These are phyloP conservation scores for Tachysurus fulvidraco DNA, from an alignment of 2,113 vertebrate genomes.

Conservation along the genomic window DNA sequence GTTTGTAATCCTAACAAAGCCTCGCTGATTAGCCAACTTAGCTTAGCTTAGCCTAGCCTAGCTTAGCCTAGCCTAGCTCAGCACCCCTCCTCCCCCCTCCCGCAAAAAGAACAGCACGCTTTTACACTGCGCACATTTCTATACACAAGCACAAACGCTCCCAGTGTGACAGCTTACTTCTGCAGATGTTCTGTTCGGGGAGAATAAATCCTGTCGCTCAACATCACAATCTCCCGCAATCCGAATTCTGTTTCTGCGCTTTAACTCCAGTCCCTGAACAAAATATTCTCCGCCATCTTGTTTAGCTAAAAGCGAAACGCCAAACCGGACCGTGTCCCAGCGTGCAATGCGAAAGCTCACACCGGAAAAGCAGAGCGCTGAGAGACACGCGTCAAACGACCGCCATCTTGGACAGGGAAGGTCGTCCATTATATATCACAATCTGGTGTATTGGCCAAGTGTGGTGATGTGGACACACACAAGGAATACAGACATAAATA, in stretches of 20 bases:
- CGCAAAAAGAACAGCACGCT: background rate
- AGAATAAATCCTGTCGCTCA: constrained; percentile 44
- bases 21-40: background rate
- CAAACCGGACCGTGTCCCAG: constrained; percentile 64
- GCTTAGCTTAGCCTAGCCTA: too few species aligned
- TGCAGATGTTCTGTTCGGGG: constrained; percentile 45
- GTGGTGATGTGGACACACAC: too few species aligned
- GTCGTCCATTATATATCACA: too few species aligned
- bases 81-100: background rate
- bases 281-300: constrained; percentile 75
- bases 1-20: background rate
- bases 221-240: constrained; percentile 48
- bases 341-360: constrained; percentile 63
- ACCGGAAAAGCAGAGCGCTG: background rate
- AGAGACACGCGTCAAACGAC: background rate
- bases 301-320: constrained; percentile 57
- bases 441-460: too few species aligned
- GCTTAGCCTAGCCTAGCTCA: too few species aligned
- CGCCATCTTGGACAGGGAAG: background rate
- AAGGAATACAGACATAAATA: too few species aligned
- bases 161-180: constrained; percentile 42
- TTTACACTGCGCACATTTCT: background rate
- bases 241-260: constrained; percentile 43
- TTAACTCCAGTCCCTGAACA: constrained; percentile 65
- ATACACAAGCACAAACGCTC: background rate